Evolutionary conservation across 2,113 vertebrate genomes (phyloP).

Genomic region (Eublepharis macularius): DNA sequence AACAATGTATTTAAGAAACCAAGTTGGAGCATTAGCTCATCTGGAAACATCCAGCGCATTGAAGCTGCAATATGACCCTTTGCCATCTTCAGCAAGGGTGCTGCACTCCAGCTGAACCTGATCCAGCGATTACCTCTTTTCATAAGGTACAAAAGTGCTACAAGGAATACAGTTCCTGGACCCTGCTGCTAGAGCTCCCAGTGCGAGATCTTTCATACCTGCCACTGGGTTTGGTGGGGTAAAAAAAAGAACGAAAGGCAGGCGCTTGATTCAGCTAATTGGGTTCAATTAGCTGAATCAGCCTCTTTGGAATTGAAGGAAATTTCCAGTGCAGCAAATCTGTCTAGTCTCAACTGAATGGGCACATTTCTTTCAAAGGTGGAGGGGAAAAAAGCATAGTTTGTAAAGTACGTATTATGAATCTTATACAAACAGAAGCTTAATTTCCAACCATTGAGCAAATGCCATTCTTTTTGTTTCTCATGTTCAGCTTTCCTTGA

Average conservation of each 20-base stretch:
- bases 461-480: neutral
- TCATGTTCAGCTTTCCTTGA: slow-evolving; percentile 7
- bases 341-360: neutral
- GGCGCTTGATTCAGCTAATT: neutral
- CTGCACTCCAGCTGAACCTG: neutral
- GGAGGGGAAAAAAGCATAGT: neutral
- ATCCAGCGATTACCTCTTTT: too few species aligned
- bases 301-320: neutral
- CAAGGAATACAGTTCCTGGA: too few species aligned
- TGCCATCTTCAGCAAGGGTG: neutral
- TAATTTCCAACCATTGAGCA: neutral
- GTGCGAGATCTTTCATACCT: neutral
- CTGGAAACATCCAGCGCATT: neutral
- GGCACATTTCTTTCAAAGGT: neutral
- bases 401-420: neutral
- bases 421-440: neutral
- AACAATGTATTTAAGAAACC: too few species aligned
- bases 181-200: too few species aligned
- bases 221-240: neutral
- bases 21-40: too few species aligned
- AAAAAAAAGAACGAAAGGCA: neutral
- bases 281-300: neutral
- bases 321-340: neutral
- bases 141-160: too few species aligned
- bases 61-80: neutral